These are phyloP conservation scores for Lamproptera curius DNA, from an alignment of 2,888 invertebrate species.

Conservation along the genomic window DNA sequence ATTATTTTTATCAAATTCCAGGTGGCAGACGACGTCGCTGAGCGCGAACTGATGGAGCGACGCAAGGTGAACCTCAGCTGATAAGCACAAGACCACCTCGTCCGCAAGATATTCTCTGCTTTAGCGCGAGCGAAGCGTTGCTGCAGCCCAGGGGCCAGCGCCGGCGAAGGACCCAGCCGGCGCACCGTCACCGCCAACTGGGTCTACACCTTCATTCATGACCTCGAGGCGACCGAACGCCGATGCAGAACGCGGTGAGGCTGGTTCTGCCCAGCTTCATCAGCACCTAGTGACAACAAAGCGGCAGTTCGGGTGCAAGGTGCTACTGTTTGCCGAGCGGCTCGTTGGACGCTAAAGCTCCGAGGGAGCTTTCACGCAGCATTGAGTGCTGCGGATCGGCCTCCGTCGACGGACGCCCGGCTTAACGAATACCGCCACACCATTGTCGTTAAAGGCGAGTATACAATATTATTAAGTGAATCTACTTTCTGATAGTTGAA, in stretches of 20 bases:
- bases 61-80: constrained; percentile 98
- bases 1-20: too few relatives aligned
- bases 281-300: constrained; percentile 35
- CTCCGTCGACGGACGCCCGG: constrained; percentile 71
- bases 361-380: constrained; percentile 65
- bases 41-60: constrained; percentile 97
- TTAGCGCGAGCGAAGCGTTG: constrained; percentile 87
- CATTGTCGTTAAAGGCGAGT: constrained; percentile 44
- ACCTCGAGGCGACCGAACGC: constrained; percentile 47
- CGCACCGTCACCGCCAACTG: constrained; percentile 38
- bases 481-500: too few relatives aligned
- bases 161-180: constrained; percentile 36
- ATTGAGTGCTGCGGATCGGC: constrained; percentile 67
- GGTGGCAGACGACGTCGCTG: constrained; percentile 98
- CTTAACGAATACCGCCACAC: constrained; percentile 74
- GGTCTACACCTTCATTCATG: too few relatives aligned
- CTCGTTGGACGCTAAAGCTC: constrained; percentile 78
- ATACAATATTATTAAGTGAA: too few relatives aligned
- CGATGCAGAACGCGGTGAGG: constrained; percentile 32
- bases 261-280: constrained; percentile 35
- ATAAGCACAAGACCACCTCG: constrained; percentile 97
- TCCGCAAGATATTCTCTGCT: constrained; percentile 97
- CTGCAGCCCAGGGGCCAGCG: constrained; percentile 54
- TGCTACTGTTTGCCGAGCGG: constrained; percentile 88
- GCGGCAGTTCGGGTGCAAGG: constrained; percentile 80